Evolutionary conservation across 1,140 invertebrate genomes (phyloP).

Genomic region (Brachionus sp.): DNA sequence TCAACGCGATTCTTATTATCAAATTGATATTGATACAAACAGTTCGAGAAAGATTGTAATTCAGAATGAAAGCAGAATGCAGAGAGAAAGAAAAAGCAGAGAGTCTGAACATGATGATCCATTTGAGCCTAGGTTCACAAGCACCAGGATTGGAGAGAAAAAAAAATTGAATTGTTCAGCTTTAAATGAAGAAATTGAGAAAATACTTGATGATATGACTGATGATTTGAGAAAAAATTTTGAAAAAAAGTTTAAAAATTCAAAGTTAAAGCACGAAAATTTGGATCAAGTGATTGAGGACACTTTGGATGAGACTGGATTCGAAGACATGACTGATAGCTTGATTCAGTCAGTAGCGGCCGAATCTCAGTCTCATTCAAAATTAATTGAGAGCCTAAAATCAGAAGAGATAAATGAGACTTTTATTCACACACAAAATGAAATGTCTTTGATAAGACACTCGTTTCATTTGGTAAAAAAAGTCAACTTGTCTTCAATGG

Average conservation of each 20-base stretch:
- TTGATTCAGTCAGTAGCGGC: background rate
- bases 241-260: background rate
- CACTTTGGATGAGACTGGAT: background rate
- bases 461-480: background rate
- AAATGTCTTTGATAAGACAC: background rate
- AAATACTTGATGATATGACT: background rate
- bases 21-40: background rate
- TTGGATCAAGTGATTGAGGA: slow-evolving; percentile 1
- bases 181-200: background rate
- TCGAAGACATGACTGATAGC: background rate
- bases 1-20: background rate
- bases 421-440: background rate
- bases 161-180: background rate
- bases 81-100: background rate
- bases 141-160: background rate
- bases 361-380: background rate
- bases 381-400: background rate
- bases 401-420: background rate
- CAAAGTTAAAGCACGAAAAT: background rate
- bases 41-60: background rate
- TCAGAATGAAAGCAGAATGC: background rate
- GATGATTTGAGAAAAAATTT: background rate
- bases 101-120: background rate
- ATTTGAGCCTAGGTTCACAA: background rate
- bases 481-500: background rate